These are phyloP conservation scores for Platyrinchus mystaceus DNA, from an alignment of 2,797 vertebrate genomes.

Conservation along the genomic window DNA sequence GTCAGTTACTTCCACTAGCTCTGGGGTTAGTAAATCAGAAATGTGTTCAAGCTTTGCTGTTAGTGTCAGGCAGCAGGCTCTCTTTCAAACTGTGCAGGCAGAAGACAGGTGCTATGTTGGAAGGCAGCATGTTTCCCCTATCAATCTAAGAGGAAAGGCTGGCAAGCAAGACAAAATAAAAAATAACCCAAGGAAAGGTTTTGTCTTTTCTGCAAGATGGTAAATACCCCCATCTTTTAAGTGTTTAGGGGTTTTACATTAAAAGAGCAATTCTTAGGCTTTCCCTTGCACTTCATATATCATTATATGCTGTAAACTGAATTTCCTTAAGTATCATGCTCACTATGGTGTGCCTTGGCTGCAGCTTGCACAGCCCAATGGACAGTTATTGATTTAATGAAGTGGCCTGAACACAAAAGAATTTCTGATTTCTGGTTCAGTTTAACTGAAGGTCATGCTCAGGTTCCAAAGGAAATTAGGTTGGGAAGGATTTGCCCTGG, in stretches of 20 bases:
- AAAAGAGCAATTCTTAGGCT: neutral
- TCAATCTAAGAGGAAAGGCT: neutral
- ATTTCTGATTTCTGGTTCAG: conserved; percentile 12
- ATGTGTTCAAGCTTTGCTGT: conserved; percentile 4
- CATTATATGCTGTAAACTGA: neutral
- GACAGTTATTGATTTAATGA: neutral
- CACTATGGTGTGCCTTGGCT: neutral
- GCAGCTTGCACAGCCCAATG: neutral
- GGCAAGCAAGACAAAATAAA: neutral
- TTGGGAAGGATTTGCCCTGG: neutral
- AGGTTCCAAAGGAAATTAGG: neutral
- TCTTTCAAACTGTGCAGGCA: conserved; percentile 34
- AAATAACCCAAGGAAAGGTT: neutral
- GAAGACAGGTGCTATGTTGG: conserved; percentile 71
- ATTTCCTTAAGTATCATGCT: neutral
- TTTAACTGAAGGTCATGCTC: neutral
- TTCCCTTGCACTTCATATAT: neutral
- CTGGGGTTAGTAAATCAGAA: conserved; percentile 39
- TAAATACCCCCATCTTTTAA: neutral
- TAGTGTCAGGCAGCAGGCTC: conserved; percentile 48
- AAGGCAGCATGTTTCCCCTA: conserved; percentile 62
- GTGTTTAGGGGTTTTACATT: neutral
- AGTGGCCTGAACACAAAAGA: neutral
- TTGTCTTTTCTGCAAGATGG: neutral
- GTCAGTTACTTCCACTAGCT: neutral